Evolutionary conservation across 2,113 vertebrate species (phyloP).

Genomic region (Psittacara wagleri): DNA sequence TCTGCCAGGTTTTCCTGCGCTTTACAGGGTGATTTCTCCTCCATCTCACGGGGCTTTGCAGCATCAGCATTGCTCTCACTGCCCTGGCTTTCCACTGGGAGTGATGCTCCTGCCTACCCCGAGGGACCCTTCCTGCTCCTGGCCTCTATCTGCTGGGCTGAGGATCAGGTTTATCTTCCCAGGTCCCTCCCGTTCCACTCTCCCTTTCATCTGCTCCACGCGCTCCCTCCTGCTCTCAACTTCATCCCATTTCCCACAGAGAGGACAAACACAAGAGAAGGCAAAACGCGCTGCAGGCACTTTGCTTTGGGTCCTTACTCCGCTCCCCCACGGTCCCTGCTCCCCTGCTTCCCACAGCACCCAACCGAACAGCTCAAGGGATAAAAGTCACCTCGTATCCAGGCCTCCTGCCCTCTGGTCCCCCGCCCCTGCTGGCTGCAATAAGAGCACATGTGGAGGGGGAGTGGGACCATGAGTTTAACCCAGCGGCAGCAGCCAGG

Average conservation of each 20-base stretch:
- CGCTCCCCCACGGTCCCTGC: neutral
- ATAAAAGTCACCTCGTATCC: neutral
- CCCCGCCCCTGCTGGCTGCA: neutral
- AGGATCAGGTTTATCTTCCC: neutral
- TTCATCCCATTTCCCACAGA: neutral
- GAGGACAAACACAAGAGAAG: neutral
- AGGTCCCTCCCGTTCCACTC: fast-evolving
- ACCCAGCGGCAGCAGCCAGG: neutral
- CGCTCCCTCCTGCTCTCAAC: neutral
- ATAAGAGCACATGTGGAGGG: fast-evolving
- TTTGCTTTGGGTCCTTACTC: neutral
- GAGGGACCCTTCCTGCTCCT: neutral
- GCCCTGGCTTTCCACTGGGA: neutral
- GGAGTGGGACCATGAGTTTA: fast-evolving
- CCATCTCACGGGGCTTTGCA: fast-evolving
- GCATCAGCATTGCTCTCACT: fast-evolving
- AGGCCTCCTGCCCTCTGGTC: neutral
- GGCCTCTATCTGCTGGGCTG: neutral
- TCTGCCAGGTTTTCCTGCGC: neutral
- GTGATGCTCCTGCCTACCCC: neutral
- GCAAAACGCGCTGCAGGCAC: fast-evolving
- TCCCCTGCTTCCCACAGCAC: fast-evolving
- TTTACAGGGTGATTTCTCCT: neutral
- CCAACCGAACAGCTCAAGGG: neutral
- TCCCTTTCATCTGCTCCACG: neutral